phyloP scores from a whole-genome alignment of 2,797 vertebrate genomes.

The Tokudaia tokunoshimensis region DNA sequence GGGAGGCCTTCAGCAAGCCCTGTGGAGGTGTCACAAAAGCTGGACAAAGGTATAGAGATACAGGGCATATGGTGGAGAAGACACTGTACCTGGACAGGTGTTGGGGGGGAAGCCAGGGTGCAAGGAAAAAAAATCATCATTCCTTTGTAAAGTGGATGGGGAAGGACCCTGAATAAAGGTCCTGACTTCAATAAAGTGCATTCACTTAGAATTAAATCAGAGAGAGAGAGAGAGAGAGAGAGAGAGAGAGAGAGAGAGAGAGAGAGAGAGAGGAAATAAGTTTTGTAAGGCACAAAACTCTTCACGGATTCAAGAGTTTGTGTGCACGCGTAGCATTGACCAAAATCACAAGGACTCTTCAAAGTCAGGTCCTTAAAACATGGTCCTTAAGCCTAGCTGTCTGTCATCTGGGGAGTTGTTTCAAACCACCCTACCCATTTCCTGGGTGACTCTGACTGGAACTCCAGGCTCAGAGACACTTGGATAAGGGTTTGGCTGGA shows the following conservation, averaged over 20 bases:
- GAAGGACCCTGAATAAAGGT: neutral
- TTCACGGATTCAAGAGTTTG: neutral
- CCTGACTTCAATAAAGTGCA: neutral
- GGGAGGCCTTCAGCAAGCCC: neutral
- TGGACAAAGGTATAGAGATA: neutral
- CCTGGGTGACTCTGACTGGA: slow-evolving; percentile 16
- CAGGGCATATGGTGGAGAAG: neutral
- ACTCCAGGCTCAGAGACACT: neutral
- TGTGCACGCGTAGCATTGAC: neutral
- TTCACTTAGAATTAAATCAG: neutral
- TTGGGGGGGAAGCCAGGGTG: neutral
- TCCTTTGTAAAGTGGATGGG: neutral
- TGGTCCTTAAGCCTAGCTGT: neutral
- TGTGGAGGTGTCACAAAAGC: neutral
- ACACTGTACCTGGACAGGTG: neutral
- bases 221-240: neutral
- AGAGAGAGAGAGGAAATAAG: neutral
- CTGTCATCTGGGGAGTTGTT: neutral
- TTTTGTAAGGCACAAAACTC: neutral
- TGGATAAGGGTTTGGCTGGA: slow-evolving; percentile 42
- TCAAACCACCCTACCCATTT: neutral
- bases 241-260: neutral
- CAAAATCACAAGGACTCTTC: slow-evolving; percentile 36
- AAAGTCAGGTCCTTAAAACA: slow-evolving; percentile 5
- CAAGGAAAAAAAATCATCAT: neutral